Evolutionary conservation across 1,140 invertebrate genomes (phyloP).

Genomic region (Batillaria attramentaria): DNA sequence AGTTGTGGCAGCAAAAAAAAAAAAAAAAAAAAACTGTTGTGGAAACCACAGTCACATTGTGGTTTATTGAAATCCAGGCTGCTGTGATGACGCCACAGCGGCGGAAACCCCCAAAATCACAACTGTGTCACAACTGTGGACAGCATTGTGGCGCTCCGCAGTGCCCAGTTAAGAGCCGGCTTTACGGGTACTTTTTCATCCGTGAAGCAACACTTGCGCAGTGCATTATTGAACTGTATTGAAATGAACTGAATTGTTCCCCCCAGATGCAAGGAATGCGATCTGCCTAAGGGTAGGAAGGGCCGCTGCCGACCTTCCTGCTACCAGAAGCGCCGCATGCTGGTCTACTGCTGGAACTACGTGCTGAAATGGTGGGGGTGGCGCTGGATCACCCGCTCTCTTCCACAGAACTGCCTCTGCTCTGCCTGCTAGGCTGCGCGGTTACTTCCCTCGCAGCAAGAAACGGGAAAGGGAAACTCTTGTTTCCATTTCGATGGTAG

Average conservation of each 20-base stretch:
- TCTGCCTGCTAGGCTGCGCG: constrained; percentile 7
- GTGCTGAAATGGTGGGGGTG: neutral
- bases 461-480: too few species aligned
- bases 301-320: constrained; percentile 18
- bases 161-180: too few species aligned
- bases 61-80: too few species aligned
- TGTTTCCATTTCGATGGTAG: too few species aligned
- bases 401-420: constrained; percentile 20
- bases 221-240: neutral
- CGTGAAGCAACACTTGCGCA: neutral
- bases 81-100: too few species aligned
- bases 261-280: neutral
- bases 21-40: too few species aligned
- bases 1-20: too few species aligned
- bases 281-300: neutral
- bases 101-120: too few species aligned
- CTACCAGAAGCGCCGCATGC: neutral
- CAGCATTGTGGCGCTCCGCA: too few species aligned
- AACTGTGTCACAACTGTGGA: too few species aligned
- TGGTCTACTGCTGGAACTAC: neutral
- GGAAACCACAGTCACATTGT: too few species aligned
- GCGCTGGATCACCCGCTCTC: neutral
- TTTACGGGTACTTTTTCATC: too few species aligned
- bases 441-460: neutral
- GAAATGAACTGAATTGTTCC: neutral